These are phyloP conservation scores for Pseudomyrmex cubaensis DNA, from an alignment of 1,140 invertebrate genomes.

Conservation along the genomic window DNA sequence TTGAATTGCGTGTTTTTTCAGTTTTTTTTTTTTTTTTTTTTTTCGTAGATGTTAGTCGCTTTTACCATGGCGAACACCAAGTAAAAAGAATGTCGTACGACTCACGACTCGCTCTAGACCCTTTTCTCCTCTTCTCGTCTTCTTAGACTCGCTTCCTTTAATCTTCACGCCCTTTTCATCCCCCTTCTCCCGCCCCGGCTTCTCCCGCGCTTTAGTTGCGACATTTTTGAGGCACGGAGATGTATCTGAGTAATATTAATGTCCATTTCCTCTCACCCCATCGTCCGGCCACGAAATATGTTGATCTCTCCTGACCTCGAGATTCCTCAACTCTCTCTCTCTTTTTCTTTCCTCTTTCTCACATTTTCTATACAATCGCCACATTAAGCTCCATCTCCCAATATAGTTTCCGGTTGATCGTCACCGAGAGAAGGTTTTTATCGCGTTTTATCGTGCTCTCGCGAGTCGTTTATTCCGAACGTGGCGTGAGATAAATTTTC, in stretches of 20 bases:
- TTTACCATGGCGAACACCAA: slow-evolving; percentile 76
- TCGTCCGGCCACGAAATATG: too few species aligned
- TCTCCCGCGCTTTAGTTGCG: slow-evolving; percentile 82
- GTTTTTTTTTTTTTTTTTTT: not conserved
- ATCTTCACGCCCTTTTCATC: slow-evolving; percentile 3
- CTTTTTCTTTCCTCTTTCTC: slow-evolving; percentile 14
- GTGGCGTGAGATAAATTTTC: slow-evolving; percentile 28
- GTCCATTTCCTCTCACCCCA: slow-evolving; percentile 25
- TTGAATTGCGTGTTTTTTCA: not conserved
- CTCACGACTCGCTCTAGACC: slow-evolving; percentile 46
- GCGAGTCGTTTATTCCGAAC: slow-evolving; percentile 57
- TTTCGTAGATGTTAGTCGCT: slow-evolving; percentile 81
- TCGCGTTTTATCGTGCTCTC: slow-evolving; percentile 53
- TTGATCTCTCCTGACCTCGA: too few species aligned
- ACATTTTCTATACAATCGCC: slow-evolving; percentile 70
- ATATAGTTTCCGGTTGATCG: slow-evolving; percentile 38
- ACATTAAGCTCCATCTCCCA: slow-evolving; percentile 55
- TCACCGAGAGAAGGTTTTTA: slow-evolving; percentile 61
- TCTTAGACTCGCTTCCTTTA: slow-evolving; percentile 7
- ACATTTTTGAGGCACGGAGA: slow-evolving; percentile 76
- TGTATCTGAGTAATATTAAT: slow-evolving; percentile 56
- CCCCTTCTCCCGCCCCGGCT: slow-evolving; percentile 66
- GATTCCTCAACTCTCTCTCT: not conserved
- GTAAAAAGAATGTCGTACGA: slow-evolving; percentile 64
- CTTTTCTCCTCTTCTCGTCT: not conserved